Conservation (phyloP, 2,797 vertebrate genomes). For the Etheostoma nigrum region DNA sequence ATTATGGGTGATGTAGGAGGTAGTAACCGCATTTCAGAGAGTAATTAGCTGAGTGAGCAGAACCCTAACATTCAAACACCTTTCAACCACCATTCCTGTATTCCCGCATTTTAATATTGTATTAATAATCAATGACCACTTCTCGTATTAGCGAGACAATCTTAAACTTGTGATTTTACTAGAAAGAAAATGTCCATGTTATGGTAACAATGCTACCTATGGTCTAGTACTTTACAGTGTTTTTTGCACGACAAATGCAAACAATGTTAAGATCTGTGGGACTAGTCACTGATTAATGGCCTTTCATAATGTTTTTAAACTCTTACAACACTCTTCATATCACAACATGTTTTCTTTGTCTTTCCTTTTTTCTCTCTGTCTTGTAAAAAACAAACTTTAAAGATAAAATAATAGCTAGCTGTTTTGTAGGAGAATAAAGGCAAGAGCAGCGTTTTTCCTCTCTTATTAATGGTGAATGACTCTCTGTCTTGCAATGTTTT, state of each 20-base stretch:
- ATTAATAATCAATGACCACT: constrained; percentile 75
- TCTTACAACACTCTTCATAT: constrained; percentile 84
- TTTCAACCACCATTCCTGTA: constrained; percentile 51
- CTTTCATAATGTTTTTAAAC: constrained; percentile 87
- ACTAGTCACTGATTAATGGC: constrained; percentile 82
- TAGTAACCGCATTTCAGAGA: constrained; percentile 37
- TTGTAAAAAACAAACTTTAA: constrained; percentile 75
- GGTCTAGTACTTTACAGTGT: constrained; percentile 72
- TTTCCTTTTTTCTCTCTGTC: constrained; percentile 56
- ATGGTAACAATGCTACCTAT: constrained; percentile 78
- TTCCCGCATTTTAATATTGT: constrained; percentile 68
- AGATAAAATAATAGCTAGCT: constrained; percentile 77
- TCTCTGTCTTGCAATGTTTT: constrained; percentile 83
- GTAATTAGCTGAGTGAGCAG: constrained; percentile 35
- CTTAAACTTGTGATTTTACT: constrained; percentile 76
- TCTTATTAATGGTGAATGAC: constrained; percentile 83
- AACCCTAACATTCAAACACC: constrained; percentile 35
- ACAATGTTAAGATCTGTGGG: constrained; percentile 70
- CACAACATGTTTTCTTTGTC: constrained; percentile 75
- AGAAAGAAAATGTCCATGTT: constrained; percentile 68
- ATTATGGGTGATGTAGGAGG: constrained; percentile 64
- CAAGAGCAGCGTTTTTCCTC: constrained; percentile 72
- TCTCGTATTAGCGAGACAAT: constrained; percentile 84
- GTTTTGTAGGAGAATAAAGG: constrained; percentile 79
- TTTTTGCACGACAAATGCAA: constrained; percentile 78